Evolutionary conservation across 2,113 vertebrate genomes (phyloP).

Genomic region (Coryphaenoides rupestris): DNA sequence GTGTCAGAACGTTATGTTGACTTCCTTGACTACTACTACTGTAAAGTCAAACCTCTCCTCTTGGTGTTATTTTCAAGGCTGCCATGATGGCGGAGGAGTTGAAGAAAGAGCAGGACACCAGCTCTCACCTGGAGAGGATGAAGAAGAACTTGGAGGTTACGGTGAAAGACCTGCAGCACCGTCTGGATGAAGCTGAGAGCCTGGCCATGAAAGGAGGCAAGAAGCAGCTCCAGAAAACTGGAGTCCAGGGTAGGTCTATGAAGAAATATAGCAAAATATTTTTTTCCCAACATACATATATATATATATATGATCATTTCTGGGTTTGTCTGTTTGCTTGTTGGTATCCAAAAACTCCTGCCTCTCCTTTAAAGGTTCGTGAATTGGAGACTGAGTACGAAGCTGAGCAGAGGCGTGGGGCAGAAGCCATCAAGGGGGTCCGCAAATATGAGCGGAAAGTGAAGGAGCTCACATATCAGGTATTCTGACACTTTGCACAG

Average conservation of each 20-base stretch:
- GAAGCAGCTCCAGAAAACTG: conserved; percentile 82
- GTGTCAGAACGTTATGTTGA: conserved; percentile 38
- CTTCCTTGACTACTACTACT: no score
- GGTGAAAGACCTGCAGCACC: conserved; percentile 78
- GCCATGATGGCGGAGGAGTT: conserved; percentile 87
- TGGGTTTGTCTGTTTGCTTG: background rate
- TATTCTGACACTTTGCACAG: no score
- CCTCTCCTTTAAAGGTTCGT: background rate
- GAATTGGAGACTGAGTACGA: background rate
- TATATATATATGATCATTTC: no score
- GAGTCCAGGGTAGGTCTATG: conserved; percentile 70
- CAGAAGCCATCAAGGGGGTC: background rate
- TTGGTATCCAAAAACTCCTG: background rate
- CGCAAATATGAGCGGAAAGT: background rate
- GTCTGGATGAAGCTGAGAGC: conserved; percentile 88
- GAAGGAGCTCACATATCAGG: no score
- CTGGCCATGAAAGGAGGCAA: conserved; percentile 83
- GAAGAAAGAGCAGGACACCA: conserved; percentile 89
- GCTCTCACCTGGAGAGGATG: conserved; percentile 89
- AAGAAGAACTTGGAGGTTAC: conserved; percentile 91
- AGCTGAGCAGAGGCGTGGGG: background rate
- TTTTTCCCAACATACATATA: no score
- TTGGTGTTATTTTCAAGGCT: conserved; percentile 55
- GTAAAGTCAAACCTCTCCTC: no score
- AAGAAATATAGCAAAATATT: no score